phyloP scores from a whole-genome alignment of 2,113 vertebrate species.

The Etheostoma spectabile region DNA sequence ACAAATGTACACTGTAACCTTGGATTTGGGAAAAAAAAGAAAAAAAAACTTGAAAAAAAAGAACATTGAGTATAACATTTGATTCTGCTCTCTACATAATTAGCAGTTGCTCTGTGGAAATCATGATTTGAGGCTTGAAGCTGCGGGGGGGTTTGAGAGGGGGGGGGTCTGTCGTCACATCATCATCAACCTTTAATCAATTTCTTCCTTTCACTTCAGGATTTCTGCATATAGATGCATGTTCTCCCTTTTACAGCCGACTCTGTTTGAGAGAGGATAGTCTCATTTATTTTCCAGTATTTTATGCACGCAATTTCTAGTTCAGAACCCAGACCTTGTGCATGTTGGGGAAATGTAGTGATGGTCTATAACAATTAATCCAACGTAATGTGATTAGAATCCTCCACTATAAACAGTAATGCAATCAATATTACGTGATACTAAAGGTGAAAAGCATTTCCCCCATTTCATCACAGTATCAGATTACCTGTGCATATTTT shows the following conservation, averaged over 20 bases:
- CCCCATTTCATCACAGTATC: neutral
- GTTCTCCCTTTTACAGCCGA: constrained; percentile 4
- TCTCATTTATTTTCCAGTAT: constrained; percentile 7
- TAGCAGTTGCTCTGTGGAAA: constrained; percentile 75
- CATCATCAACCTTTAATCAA: constrained; percentile 59
- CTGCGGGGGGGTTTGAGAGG: constrained; percentile 22
- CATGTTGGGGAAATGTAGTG: neutral
- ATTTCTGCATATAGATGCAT: neutral
- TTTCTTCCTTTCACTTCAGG: constrained; percentile 15
- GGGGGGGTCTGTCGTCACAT: constrained; percentile 31
- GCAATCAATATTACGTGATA: neutral
- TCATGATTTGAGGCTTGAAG: constrained; percentile 66
- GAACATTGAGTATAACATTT: too few relatives aligned
- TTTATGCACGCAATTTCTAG: neutral
- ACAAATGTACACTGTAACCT: neutral
- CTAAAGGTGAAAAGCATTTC: neutral
- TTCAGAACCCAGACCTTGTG: neutral
- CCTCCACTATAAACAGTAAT: neutral
- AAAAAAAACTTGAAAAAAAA: too few relatives aligned
- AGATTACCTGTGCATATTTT: constrained; percentile 5
- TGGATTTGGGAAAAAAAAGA: neutral
- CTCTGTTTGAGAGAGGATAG: neutral
- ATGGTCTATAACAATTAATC: too few relatives aligned
- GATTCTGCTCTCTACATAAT: constrained; percentile 61
- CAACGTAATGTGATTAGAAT: neutral